Base-by-base conservation (phyloP, 2,888 invertebrate species). In the Ryuthela nishihirai region DNA sequence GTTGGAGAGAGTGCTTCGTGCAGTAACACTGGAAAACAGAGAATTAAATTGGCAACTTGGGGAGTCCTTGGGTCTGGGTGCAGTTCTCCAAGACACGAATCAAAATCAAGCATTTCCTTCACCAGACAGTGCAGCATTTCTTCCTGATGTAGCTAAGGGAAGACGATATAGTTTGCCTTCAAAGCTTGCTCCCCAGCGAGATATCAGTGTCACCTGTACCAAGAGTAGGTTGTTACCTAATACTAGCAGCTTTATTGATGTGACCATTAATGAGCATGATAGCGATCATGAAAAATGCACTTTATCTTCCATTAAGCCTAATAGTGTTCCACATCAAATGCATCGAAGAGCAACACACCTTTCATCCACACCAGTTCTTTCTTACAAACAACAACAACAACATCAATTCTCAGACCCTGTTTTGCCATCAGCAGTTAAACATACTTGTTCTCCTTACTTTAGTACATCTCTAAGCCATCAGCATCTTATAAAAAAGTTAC, bases 41-140 rank as follows among this genome's bases (percentile, higher is more conserved):
- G 59, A 59, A 32, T 42, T 59, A 20, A 53, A 43, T 6, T 59
- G 46, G 59, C 53, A 59, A 15, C 25, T 59, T 10, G 48, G 59
- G 9, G 59, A 59, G 23, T 53, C 59, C 17, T 36, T 59, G 6
- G 46, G 46, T 21, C 24, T 59, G 12, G 53, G 45, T 29, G n/a
- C n/a, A n/a, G n/a, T n/a, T n/a, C n/a, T n/a, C n/a, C n/a, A n/a
- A n/a, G n/a, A n/a, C n/a, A n/a, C n/a, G n/a, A n/a, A n/a, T n/a
- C n/a, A n/a, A n/a, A n/a, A n/a, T n/a, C n/a, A n/a, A n/a, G n/a
- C n/a, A n/a, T n/a, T n/a, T n/a, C n/a, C n/a, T n/a, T n/a, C n/a
- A n/a, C n/a, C n/a, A n/a, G n/a, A n/a, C n/a, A 40, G 21, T 39
- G 20, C 29, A 18, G 29, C 6, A 32, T 21, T 17, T 10, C 24